Base-by-base conservation (phyloP, 2,888 invertebrate species). In the Leptopterna dolabrata region DNA sequence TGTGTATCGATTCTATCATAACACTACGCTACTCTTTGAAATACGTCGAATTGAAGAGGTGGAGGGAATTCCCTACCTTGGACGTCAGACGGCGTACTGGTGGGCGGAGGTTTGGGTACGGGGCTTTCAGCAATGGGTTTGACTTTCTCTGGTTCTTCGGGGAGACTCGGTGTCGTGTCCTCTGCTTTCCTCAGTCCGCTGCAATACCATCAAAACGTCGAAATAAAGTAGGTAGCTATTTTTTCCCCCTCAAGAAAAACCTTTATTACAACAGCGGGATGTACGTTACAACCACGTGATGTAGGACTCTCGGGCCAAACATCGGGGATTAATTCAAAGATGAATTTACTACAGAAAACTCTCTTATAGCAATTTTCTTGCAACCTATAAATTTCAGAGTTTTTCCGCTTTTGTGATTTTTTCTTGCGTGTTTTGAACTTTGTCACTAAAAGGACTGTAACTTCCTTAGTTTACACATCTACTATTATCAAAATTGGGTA, bases 141-240 rank as follows among this genome's bases (percentile, higher is more conserved):
- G n/a, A 55, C 73, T 78, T 88, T 87, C n/a, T 45, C 78, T 0
- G 51, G 47, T 19, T 86, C 87, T 70, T 88, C 88, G 29, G 63
- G 73, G 7, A 63, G 19, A 73, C 86, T 87, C n/a, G 87, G 27
- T 45, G 86, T 45, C 24, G 73, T 36, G 27, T 88, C 88, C 76
- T 88, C 88, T 27, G 63, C 43, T 78, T 88, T 88, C 82, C 81
- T 86, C 76, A 88, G 45, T n/a, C 86, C 76, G 45, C 88, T 88
- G 36, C 36, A 83, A 70, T 9, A 14, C 13, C 30, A 19, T 19
- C 0, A 36, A 41, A 30, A 73, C 16, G 2, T 41, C 36, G 36
- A 41, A 30, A n/a, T n/a, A n/a, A n/a, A 73, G 19, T 30, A 36
- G 16, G 27, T 71, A 70, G 14, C 19, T 29, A 70, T 45, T 45